Conservation (phyloP, 2,113 vertebrate genomes). For the Apteryx mantelli region DNA sequence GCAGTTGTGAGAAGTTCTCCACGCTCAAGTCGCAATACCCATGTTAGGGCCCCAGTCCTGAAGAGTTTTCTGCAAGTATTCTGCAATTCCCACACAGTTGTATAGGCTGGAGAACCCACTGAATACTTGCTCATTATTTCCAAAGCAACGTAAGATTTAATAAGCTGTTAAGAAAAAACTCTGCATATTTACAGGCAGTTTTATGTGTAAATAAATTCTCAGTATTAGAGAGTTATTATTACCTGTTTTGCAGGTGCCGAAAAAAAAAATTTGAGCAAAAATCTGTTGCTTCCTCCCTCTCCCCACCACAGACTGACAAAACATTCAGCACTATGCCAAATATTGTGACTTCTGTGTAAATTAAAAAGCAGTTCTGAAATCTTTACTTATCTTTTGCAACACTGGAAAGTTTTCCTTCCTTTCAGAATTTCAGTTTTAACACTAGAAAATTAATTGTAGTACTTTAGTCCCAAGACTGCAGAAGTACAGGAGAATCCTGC, state of each 20-base stretch:
- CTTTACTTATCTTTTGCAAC: background rate
- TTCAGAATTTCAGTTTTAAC: background rate
- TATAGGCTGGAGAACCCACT: background rate
- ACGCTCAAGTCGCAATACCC: background rate
- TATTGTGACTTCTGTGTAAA: background rate
- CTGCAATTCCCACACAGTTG: background rate
- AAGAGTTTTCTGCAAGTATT: background rate
- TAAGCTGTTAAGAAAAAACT: background rate
- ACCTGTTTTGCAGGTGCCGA: background rate
- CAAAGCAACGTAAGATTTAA: background rate
- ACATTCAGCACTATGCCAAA: background rate
- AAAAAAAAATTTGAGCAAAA: constrained; percentile 7
- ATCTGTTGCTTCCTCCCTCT: background rate
- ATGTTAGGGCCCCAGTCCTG: background rate
- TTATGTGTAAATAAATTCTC: background rate
- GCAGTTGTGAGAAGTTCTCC: background rate
- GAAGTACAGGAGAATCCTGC: background rate
- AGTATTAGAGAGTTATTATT: background rate
- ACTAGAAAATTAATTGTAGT: background rate
- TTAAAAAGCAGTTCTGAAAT: background rate
- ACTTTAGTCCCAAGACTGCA: background rate
- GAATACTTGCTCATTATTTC: background rate
- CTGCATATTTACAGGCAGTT: background rate
- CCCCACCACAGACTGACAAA: background rate
- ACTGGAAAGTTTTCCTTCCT: background rate